Base-by-base conservation (phyloP, 2,888 invertebrate genomes). In the Plagodis pulveraria region DNA sequence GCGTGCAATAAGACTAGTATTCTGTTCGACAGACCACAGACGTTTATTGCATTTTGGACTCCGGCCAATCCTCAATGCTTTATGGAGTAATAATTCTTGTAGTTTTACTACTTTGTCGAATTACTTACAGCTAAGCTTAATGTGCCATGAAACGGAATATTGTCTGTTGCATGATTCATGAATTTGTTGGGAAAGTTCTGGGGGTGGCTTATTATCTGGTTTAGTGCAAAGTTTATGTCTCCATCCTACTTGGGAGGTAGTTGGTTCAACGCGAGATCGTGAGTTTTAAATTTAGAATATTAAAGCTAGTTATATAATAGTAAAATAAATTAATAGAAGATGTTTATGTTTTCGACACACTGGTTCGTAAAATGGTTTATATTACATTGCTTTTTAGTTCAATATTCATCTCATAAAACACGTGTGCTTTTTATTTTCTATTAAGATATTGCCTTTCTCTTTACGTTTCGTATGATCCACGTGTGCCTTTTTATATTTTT, bases 11-110 rank as follows among this genome's bases (percentile, higher is more conserved):
- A 45, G 52, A 45, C 56, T 36, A 51, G 40, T 49, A 44, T 61
- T 61, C 49, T 44, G 60, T 61, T 52, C 52, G 56, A 56, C 56
- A 52, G 47, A 47, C 55, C 55, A n/a, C 54, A 50, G 60, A 61
- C 56, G 49, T 61, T 61, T 75, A 78, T 73, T 82, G 77, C 73
- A 77, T 77, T 75, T 77, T 84, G 84, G 84, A 80, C 49, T 56
- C 54, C 57, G 47, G 76, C 84, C 84, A 84, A 77, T 77, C 66
- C 71, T 56, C 60, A 36, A 66, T 67, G 70, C 74, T 81, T 82
- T 82, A 81, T 79, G 75, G 76, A 68, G 71, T 77, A 80, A 78
- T 82, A 81, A 78, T 74, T 83, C 77, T 78, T 80, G 73, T 72
- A 71, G 76, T 77, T 79, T 80, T 74, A 76, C 77, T 73, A 70